Evolutionary conservation across 1,140 invertebrate genomes (phyloP), one percentile per base, ranked within the genome.

Genomic region (Brachionus koreanus): DNA sequence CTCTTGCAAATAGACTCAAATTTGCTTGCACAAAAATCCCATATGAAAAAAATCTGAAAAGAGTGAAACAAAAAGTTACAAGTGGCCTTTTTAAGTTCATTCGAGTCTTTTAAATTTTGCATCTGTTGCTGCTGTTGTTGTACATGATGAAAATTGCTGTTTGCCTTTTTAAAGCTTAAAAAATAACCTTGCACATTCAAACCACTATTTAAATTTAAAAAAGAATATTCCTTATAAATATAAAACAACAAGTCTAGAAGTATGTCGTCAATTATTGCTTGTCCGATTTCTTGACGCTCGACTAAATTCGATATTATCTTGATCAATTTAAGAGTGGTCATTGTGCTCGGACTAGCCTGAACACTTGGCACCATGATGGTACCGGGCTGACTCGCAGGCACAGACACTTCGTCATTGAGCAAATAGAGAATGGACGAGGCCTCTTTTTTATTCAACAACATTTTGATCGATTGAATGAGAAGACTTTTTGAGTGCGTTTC

Each of bases 201-300:
- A 10, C 35, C 35, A 39, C 37, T 69, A 23, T 69, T 69, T 3
- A 69, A 16, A 39, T 69, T 69, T 25, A 65, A 65, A 65, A 65
- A 65, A 23, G 65, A 82, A 84, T 85, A 87, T 72, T 88, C 87
- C 49, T 82, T 82, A 61, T 87, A 86, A 19, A 87, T 74, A 83
- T 87, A 92, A 89, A 94, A 91, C 87, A 96, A 94, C 72, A 96
- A 92, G 86, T 96, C 93, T 83, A 93, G 91, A 6, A 96, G 90
- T 82, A 95, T 93, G 87, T 93, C 92, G 85, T 96, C 94, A 69
- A 96, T 87, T 84, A 97, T 94, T 9, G 92, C 91, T 63, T 92
- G 92, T 10, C 94, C 94, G 79, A 97, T 94, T 88, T 96, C 94
- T 46, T 93, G 92, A 87, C 95, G 94, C 86, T 97, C 95, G 25